Evolutionary conservation across 2,888 invertebrate genomes (phyloP).

Genomic region (Cartodere bifasciata): DNA sequence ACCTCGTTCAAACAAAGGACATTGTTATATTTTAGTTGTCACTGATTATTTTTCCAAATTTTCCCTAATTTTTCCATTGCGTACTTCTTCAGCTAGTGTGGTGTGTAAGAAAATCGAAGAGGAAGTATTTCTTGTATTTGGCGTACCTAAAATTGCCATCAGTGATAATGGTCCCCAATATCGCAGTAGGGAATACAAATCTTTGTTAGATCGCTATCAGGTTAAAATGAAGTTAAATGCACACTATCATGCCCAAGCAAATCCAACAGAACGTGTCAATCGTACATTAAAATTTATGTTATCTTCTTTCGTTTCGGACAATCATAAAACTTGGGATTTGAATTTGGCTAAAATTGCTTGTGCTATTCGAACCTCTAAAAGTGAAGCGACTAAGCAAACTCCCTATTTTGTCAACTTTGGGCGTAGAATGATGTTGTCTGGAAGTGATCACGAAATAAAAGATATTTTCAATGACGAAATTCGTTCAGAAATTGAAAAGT

Average conservation of each 20-base stretch:
- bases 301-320: conserved; percentile 16
- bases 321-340: conserved; percentile 18
- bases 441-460: conserved; percentile 5
- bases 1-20: conserved; percentile 7
- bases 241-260: conserved; percentile 23
- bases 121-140: conserved; percentile 18
- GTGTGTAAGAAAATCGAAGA: conserved; percentile 15
- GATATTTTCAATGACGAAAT: background rate
- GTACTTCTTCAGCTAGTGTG: conserved; percentile 12
- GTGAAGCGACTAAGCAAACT: conserved; percentile 14
- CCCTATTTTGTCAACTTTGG: conserved; percentile 16
- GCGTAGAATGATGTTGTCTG: conserved; percentile 11
- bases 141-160: conserved; percentile 17
- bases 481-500: background rate
- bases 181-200: conserved; percentile 10
- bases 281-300: conserved; percentile 23
- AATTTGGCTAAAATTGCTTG: conserved; percentile 13
- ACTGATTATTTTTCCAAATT: conserved; percentile 18
- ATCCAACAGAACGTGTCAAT: conserved; percentile 23
- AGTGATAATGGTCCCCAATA: conserved; percentile 22
- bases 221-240: conserved; percentile 13
- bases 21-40: conserved; percentile 14
- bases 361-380: conserved; percentile 14
- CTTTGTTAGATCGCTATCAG: conserved; percentile 11
- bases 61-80: conserved; percentile 15